These are phyloP conservation scores for Darevskia nairensis DNA, from an alignment of 2,797 vertebrate genomes.

Conservation along the genomic window DNA sequence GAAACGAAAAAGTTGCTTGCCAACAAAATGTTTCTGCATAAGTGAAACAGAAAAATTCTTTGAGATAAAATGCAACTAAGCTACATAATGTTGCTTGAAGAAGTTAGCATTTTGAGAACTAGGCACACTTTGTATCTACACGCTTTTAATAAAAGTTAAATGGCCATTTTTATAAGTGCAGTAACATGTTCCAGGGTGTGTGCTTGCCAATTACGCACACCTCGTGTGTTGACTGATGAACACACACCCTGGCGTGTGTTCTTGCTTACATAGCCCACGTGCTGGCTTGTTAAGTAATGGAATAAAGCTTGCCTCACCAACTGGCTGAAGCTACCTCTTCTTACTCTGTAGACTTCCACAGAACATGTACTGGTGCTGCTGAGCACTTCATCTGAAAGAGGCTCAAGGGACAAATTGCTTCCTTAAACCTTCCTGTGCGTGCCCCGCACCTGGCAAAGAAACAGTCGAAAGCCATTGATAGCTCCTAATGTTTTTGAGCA, in stretches of 20 bases:
- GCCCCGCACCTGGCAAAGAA: not conserved
- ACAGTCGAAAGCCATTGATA: not conserved
- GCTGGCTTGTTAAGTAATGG: slow-evolving; percentile 68
- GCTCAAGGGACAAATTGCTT: not conserved
- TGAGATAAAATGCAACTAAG: slow-evolving; percentile 14
- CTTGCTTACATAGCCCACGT: slow-evolving; percentile 67
- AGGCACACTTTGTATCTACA: slow-evolving; percentile 41
- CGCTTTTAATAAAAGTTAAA: slow-evolving; percentile 67
- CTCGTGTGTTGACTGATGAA: slow-evolving; percentile 67
- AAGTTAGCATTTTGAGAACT: slow-evolving; percentile 43
- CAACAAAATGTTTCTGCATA: slow-evolving; percentile 32
- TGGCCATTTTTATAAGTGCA: slow-evolving; percentile 65
- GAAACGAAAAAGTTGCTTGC: slow-evolving; percentile 25
- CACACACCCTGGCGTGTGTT: slow-evolving; percentile 62
- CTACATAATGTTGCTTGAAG: slow-evolving; percentile 24
- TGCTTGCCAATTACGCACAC: slow-evolving; percentile 65
- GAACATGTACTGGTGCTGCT: slow-evolving; percentile 49
- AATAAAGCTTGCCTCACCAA: slow-evolving; percentile 62
- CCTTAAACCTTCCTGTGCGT: not conserved
- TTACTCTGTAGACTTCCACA: slow-evolving; percentile 30
- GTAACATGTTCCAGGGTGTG: slow-evolving; percentile 68
- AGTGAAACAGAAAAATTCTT: slow-evolving; percentile 44
- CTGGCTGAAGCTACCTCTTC: slow-evolving; percentile 21
- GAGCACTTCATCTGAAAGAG: slow-evolving; percentile 18
- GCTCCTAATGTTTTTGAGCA: not conserved